Conservation (phyloP, 2,797 vertebrate genomes). For the Pterois miles region DNA sequence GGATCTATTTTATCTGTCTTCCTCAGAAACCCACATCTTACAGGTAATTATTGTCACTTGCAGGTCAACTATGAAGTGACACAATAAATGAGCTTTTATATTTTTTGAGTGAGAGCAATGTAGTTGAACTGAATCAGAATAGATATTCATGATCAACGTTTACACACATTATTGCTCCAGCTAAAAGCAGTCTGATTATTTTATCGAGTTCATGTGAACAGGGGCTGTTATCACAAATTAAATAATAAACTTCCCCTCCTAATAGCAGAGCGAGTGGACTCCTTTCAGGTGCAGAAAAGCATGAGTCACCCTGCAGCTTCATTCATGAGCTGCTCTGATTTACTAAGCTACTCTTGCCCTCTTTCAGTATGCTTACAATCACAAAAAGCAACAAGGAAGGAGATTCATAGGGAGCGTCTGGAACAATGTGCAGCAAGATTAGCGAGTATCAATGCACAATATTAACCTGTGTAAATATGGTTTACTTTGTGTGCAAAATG, state of each 20-base stretch:
- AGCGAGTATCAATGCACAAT: not conserved
- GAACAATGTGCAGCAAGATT: not conserved
- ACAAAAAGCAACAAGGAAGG: not conserved
- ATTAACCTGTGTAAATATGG: not conserved
- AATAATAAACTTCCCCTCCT: not conserved
- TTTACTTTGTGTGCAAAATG: conserved; percentile 1
- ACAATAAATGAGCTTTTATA: not conserved
- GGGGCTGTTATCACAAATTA: not conserved
- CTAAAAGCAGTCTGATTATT: not conserved
- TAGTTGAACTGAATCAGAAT: not conserved
- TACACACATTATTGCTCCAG: not conserved
- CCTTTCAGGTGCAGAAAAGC: not conserved
- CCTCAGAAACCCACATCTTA: too few species aligned
- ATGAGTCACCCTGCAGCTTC: not conserved
- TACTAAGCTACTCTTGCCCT: not conserved
- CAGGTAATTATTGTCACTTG: not conserved
- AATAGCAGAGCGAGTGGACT: not conserved
- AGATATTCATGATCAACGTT: not conserved
- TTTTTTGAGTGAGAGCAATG: not conserved
- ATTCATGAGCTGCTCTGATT: not conserved
- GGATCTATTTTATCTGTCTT: not conserved
- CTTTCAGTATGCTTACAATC: not conserved
- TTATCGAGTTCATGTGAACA: not conserved
- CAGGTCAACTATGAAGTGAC: not conserved
- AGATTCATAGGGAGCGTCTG: not conserved